Evolutionary conservation across 2,113 vertebrate genomes (phyloP).

Genomic region (Phrynocephalus versicolor): DNA sequence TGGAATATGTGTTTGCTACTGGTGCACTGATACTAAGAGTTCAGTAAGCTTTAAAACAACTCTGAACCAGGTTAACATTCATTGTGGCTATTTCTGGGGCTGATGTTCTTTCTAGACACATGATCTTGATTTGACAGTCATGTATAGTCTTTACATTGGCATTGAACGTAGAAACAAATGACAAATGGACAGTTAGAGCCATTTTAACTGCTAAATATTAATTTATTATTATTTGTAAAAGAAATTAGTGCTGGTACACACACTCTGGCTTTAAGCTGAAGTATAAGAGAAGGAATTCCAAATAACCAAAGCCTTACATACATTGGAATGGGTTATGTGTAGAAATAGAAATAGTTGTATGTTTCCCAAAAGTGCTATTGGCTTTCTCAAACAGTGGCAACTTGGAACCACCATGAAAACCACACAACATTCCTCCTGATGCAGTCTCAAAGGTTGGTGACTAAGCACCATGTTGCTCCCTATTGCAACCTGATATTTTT

Average conservation of each 20-base stretch:
- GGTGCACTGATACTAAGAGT: conserved; percentile 68
- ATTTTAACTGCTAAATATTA: conserved; percentile 45
- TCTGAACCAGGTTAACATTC: conserved; percentile 67
- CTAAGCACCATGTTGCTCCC: background rate
- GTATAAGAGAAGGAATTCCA: conserved; percentile 50
- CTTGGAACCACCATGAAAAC: rapidly evolving
- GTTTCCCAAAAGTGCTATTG: background rate
- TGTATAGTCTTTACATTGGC: conserved; percentile 20
- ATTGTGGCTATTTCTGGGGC: conserved; percentile 47
- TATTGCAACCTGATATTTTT: background rate
- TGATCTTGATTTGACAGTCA: conserved; percentile 20
- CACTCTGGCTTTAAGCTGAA: conserved; percentile 38
- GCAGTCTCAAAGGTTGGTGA: background rate
- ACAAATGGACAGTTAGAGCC: conserved; percentile 40
- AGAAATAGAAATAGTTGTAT: conserved; percentile 13
- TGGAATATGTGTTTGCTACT: conserved; percentile 46
- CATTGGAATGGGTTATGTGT: conserved; percentile 32
- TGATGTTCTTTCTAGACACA: conserved; percentile 46
- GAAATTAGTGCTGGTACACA: conserved; percentile 42
- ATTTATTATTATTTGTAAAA: conserved; percentile 51
- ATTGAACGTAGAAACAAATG: conserved; percentile 36
- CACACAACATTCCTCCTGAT: background rate
- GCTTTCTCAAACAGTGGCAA: rapidly evolving
- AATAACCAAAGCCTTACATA: conserved; percentile 12
- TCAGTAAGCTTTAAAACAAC: conserved; percentile 73